phyloP scores from a whole-genome alignment of 2,888 invertebrate species.

The Seira ritae region DNA sequence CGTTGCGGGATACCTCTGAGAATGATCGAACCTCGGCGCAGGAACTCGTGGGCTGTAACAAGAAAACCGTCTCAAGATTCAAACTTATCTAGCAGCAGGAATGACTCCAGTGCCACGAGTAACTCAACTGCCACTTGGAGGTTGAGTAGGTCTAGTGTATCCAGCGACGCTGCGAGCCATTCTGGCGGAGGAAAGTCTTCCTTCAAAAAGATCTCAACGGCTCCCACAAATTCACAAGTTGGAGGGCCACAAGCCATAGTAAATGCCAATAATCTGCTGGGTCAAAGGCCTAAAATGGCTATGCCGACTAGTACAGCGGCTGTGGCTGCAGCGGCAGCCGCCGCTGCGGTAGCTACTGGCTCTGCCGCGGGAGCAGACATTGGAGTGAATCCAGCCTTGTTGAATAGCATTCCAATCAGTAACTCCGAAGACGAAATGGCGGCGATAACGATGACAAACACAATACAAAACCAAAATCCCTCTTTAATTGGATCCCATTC shows the following conservation, averaged over 20 bases:
- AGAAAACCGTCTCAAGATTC: conserved; percentile 95
- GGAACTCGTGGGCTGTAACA: conserved; percentile 93
- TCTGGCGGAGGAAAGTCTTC: conserved; percentile 72
- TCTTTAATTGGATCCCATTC: not conserved
- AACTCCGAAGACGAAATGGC: conserved; percentile 52
- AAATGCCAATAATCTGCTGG: not conserved
- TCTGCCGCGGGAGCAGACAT: not conserved
- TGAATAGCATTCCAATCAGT: not conserved
- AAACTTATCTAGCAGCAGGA: conserved; percentile 91
- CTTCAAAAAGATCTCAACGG: conserved; percentile 65
- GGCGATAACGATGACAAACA: conserved; percentile 26
- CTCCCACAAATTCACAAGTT: too few relatives aligned
- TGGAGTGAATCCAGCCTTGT: not conserved
- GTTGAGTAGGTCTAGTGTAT: conserved; percentile 88
- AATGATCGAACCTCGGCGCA: conserved; percentile 84
- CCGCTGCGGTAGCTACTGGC: conserved; percentile 24
- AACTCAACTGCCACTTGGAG: conserved; percentile 94
- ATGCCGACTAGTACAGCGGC: conserved; percentile 70
- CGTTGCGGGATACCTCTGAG: conserved; percentile 86
- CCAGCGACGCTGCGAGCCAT: conserved; percentile 78
- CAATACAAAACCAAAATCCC: conserved; percentile 50
- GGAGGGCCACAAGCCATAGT: not conserved
- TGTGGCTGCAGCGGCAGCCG: conserved; percentile 58
- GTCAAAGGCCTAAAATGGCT: conserved; percentile 45
- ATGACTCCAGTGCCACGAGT: conserved; percentile 92